Evolutionary conservation across 1,140 invertebrate species (phyloP).

Genomic region (Vanessa atalanta): DNA sequence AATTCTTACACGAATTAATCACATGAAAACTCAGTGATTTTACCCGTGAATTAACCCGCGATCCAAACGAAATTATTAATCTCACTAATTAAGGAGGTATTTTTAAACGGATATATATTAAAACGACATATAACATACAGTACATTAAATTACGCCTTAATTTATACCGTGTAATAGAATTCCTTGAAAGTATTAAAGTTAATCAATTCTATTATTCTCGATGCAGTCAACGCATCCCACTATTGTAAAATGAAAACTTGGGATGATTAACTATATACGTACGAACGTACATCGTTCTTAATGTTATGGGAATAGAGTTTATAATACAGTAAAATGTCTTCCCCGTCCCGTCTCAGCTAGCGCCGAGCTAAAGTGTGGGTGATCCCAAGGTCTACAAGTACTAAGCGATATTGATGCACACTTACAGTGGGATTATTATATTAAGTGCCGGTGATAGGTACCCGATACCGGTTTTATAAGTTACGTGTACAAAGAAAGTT

Average conservation of each 20-base stretch:
- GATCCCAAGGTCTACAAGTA: constrained; percentile 44
- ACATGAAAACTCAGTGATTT: neutral
- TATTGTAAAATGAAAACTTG: constrained; percentile 34
- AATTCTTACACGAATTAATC: too few relatives aligned
- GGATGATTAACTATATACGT: constrained; percentile 23
- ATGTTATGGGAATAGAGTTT: constrained; percentile 24
- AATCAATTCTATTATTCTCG: constrained; percentile 13
- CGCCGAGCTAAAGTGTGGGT: constrained; percentile 31
- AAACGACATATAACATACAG: too few relatives aligned
- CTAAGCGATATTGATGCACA: constrained; percentile 40
- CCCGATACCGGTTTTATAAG: constrained; percentile 37
- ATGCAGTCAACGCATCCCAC: constrained; percentile 25
- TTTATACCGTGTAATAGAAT: neutral
- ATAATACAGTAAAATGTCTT: constrained; percentile 31
- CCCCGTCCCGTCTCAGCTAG: constrained; percentile 24
- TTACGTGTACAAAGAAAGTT: constrained; percentile 30
- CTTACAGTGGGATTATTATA: constrained; percentile 38
- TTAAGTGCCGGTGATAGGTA: constrained; percentile 33
- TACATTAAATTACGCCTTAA: too few relatives aligned
- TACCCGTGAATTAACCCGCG: too few relatives aligned
- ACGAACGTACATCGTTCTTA: constrained; percentile 3
- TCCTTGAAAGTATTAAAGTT: constrained; percentile 6
- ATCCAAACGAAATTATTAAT: too few relatives aligned
- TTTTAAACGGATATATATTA: too few relatives aligned
- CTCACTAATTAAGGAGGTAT: too few relatives aligned